Evolutionary conservation across 2,888 invertebrate genomes (phyloP).

Genomic region (Elmis aenea): DNA sequence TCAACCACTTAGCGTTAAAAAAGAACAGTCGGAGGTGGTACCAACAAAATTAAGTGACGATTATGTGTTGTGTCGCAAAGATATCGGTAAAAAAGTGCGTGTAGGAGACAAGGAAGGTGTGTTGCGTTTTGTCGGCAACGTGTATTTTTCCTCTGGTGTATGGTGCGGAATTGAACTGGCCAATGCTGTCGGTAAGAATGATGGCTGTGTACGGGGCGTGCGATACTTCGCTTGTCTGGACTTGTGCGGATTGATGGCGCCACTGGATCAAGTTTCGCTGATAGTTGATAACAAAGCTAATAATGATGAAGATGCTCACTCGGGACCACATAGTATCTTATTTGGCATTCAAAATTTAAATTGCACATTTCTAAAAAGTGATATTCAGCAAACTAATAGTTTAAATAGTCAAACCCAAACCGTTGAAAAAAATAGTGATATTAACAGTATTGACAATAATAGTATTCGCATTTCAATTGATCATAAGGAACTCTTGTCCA

Average conservation of each 20-base stretch:
- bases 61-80: constrained; percentile 22
- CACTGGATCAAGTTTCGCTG: constrained; percentile 51
- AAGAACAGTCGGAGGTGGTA: constrained; percentile 6
- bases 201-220: constrained; percentile 57
- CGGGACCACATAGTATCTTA: constrained; percentile 59
- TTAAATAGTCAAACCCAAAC: not conserved
- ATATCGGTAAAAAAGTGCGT: constrained; percentile 38
- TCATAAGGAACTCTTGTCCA: no score
- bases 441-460: not conserved
- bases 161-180: constrained; percentile 64
- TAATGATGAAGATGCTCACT: constrained; percentile 46
- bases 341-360: constrained; percentile 47
- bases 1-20: no score
- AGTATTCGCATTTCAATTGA: no score
- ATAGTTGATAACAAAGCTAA: constrained; percentile 41
- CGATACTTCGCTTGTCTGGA: constrained; percentile 59
- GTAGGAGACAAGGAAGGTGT: constrained; percentile 47
- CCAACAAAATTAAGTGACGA: constrained; percentile 8
- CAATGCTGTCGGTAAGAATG: constrained; percentile 55
- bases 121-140: constrained; percentile 54
- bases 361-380: not conserved
- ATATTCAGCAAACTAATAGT: not conserved
- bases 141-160: constrained; percentile 50
- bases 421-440: not conserved
- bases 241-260: constrained; percentile 59